Evolutionary conservation across 2,113 vertebrate species (phyloP).

Genomic region (Pelvicachromis taeniatus): DNA sequence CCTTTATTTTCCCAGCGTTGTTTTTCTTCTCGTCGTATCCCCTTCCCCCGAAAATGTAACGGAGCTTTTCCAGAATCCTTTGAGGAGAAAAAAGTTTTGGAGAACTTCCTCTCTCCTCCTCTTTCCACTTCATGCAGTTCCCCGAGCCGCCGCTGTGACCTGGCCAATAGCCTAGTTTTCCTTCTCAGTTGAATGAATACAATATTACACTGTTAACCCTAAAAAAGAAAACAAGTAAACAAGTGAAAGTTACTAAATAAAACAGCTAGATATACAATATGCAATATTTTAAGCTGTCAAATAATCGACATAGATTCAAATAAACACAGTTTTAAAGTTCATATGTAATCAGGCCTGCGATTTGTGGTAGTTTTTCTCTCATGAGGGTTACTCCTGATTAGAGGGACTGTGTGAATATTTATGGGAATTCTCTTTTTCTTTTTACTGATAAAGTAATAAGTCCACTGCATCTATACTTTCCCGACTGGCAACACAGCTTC

Average conservation of each 20-base stretch:
- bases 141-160: conserved; percentile 15
- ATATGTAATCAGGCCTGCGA: not conserved
- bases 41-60: conserved; percentile 59
- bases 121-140: conserved; percentile 43
- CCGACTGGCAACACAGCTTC: not conserved
- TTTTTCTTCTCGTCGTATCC: not conserved
- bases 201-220: not conserved
- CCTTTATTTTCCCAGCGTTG: not conserved
- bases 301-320: not conserved
- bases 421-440: not conserved
- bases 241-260: not conserved
- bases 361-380: not conserved
- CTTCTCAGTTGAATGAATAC: not conserved
- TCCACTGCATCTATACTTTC: not conserved
- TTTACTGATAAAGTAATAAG: not conserved
- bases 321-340: not conserved
- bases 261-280: not conserved
- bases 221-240: not conserved
- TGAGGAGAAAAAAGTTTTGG: conserved; percentile 50
- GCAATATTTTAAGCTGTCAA: not conserved
- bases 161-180: not conserved
- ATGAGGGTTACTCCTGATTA: not conserved
- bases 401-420: not conserved
- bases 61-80: conserved; percentile 52
- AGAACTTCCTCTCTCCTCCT: conserved; percentile 70